Base-by-base conservation (phyloP, 2,888 invertebrate genomes). In the Craniophora ligustri region DNA sequence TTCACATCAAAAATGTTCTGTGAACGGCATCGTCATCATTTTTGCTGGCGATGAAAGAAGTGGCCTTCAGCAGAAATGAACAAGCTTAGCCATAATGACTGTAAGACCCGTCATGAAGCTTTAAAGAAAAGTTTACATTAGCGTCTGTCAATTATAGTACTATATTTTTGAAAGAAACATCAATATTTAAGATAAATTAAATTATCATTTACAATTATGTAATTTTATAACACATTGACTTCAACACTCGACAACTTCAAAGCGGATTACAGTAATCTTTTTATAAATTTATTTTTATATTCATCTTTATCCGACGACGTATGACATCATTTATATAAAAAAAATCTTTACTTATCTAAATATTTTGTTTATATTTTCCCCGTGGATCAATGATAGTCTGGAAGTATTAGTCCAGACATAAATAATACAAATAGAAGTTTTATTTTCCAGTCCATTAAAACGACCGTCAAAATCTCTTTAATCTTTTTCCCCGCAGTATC, bases 281-380 rank as follows among this genome's bases (percentile, higher is more conserved):
- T 36, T 41, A 40, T 64, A 44, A 34, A 45, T 59, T 36, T 23
- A 35, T 26, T 16, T 53, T 21, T 15, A 47, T n/a, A 49, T 53
- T 54, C 44, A 41, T 51, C 40, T 48, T 50, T 4, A n/a, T 40
- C 15, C 34, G 19, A 7, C 19, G 41, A 36, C 65, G 36, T 39
- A 28, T 49, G 31, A 28, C 19, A 31, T 36, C n/a, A n/a, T 49
- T 30, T 38, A 47, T 26, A 32, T 44, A 48, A 70, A 60, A 45
- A 70, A 39, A 3, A 30, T 55, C 32, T 44, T 46, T 53, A 15
- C 42, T 39, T 41, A 8, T 8, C 19, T 31, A n/a, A 38, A 47
- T 40, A 11, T 5, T 7, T 39, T 14, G 28, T 23, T 47, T n/a
- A n/a, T n/a, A n/a, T n/a, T n/a, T n/a, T n/a, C n/a, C n/a, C n/a